Conservation (phyloP, 2,888 invertebrate species). For the Metellina segmentata region DNA sequence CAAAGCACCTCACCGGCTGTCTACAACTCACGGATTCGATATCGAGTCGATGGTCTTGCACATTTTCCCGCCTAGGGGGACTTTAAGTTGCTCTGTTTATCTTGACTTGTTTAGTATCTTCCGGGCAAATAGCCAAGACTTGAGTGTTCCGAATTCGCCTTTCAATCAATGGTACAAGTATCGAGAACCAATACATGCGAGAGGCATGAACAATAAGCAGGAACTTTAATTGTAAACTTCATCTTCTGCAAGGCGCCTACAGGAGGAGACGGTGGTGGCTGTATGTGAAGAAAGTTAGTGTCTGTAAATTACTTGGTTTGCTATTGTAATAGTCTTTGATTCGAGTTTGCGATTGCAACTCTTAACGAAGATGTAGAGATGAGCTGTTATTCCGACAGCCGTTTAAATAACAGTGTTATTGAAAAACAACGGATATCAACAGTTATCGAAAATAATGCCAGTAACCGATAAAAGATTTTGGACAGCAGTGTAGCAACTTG, state of each 20-base stretch:
- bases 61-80: not conserved
- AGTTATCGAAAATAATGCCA: no score
- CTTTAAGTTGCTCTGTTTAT: not conserved
- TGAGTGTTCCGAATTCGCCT: not conserved
- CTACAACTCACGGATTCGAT: not conserved
- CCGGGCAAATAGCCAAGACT: not conserved
- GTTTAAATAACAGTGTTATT: no score
- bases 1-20: not conserved
- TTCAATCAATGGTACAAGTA: not conserved
- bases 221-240: slow-evolving; percentile 10
- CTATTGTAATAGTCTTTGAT: no score
- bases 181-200: slow-evolving; percentile 17
- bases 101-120: not conserved
- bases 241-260: not conserved
- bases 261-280: not conserved
- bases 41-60: not conserved
- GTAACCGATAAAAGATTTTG: no score
- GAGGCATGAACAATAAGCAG: not conserved
- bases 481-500: no score
- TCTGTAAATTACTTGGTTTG: not conserved
- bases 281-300: not conserved
- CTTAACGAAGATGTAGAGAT: no score
- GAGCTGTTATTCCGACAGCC: no score
- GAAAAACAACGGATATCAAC: no score
- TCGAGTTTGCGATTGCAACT: no score